Evolutionary conservation across 2,113 vertebrate species (phyloP).

Genomic region (Haplochromis burtoni): DNA sequence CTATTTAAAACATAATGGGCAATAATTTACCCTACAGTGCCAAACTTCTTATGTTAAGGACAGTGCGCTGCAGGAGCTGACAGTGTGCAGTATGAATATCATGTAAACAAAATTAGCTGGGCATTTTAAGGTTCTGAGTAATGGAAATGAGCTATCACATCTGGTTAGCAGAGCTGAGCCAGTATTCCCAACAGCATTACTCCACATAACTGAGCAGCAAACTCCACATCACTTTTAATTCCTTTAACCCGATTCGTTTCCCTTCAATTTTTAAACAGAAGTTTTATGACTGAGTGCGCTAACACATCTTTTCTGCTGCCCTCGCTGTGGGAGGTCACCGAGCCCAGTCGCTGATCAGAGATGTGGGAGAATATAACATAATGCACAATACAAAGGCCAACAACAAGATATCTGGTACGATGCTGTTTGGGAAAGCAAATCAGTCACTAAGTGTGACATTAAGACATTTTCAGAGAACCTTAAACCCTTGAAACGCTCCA

Average conservation of each 20-base stretch:
- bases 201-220: slow-evolving; percentile 16
- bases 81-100: not conserved
- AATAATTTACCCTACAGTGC: not conserved
- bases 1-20: not conserved
- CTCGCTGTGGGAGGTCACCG: not conserved
- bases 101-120: slow-evolving; percentile 7
- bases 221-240: slow-evolving; percentile 19
- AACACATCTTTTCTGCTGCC: not conserved
- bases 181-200: slow-evolving; percentile 1
- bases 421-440: not conserved
- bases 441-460: not conserved
- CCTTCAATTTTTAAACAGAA: not conserved
- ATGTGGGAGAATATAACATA: not conserved
- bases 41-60: not conserved
- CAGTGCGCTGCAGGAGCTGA: not conserved
- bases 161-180: not conserved
- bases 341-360: not conserved
- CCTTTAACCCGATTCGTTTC: not conserved
- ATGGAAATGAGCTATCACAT: slow-evolving; percentile 33
- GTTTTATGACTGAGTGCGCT: not conserved
- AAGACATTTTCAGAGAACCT: not conserved
- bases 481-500: not conserved
- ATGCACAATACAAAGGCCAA: not conserved
- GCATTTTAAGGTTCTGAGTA: not conserved
- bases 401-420: not conserved